phyloP scores from a whole-genome alignment of 2,113 vertebrate genomes.

The Hyla sarda region DNA sequence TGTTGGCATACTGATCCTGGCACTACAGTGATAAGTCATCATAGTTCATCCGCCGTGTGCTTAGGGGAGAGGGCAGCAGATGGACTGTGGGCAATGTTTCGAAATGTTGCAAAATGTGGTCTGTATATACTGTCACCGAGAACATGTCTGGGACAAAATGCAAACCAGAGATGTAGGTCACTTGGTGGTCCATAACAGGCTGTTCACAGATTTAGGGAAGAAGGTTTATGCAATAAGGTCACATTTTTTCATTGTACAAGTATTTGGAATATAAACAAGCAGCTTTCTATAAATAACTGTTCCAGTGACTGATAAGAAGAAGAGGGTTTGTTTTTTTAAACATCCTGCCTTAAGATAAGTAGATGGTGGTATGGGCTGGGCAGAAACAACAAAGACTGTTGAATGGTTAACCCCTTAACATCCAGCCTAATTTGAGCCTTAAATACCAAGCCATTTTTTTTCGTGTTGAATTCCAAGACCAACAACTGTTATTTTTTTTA shows the following conservation, averaged over 20 bases:
- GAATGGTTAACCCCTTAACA: too few species aligned
- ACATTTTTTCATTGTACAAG: not conserved
- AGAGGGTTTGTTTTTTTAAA: not conserved
- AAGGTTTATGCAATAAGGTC: not conserved
- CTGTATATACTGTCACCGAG: not conserved
- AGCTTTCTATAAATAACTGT: not conserved
- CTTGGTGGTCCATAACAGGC: not conserved
- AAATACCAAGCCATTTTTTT: too few species aligned
- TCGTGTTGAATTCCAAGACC: too few species aligned
- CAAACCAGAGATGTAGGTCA: not conserved
- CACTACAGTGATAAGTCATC: not conserved
- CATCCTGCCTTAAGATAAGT: not conserved
- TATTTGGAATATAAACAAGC: not conserved
- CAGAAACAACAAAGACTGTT: not conserved
- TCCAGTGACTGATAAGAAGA: not conserved
- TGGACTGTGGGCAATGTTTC: not conserved
- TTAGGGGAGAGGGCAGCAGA: constrained; percentile 5
- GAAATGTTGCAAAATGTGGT: not conserved
- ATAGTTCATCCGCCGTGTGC: not conserved
- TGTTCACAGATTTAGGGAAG: not conserved
- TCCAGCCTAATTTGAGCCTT: too few species aligned
- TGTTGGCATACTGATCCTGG: not conserved
- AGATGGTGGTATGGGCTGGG: not conserved
- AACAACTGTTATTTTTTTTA: too few species aligned
- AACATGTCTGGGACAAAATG: not conserved